Evolutionary conservation across 2,113 vertebrate species (phyloP), one percentile per base, ranked within the genome.

Genomic region (Glareola pratincola): DNA sequence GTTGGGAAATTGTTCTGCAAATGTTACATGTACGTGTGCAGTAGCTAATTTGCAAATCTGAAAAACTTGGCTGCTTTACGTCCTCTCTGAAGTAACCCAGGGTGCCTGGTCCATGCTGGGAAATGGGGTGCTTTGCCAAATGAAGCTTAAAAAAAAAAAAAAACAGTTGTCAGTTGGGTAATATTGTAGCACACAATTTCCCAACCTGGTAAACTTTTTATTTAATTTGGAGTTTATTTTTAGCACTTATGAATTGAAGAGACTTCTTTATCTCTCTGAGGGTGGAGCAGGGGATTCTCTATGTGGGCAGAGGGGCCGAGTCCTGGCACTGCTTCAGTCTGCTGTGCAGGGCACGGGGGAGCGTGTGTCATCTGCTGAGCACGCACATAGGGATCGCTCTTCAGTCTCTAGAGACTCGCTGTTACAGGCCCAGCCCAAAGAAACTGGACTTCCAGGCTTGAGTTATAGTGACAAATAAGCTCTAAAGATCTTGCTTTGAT

Each of bases 1-100:
- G 92, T 97, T 97, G 91, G 87, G 91, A 95, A 97, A 94, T 88
- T 39, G 81, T 88, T 95, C 91, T 95, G 89, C 71, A 80, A 92
- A 73, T 63, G 57, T 66, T 88, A 50, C 63, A 26, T 89, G 92
- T 64, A 89, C 12, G 9, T 96, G 87, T 92, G 94, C 93, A 94
- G 93, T 90, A 96, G 95, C 87, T 94, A 88, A 91, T 95, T 76
- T 91, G 47, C 66, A 88, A 91, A 90, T 90, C 89, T 90, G 67
- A 59, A 93, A 91, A 83, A 47, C 63, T 47, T 92, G 94, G 77
- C 92, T 93, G 64, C 53, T 83, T 94, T 91, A 39, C 14, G 24
- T 45, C 2, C 3, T 79, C 37, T 95, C 77, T 95, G 89, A 96
- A 92, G 57, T 76, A 96, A 91, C 54, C 18, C 59, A 90, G 91